A percentile compares a stretch with the other conserved stretches of the same genome.
phyloP scores from a whole-genome alignment of 2,797 vertebrate genomes.

The Coregonus ussuriensis region DNA sequence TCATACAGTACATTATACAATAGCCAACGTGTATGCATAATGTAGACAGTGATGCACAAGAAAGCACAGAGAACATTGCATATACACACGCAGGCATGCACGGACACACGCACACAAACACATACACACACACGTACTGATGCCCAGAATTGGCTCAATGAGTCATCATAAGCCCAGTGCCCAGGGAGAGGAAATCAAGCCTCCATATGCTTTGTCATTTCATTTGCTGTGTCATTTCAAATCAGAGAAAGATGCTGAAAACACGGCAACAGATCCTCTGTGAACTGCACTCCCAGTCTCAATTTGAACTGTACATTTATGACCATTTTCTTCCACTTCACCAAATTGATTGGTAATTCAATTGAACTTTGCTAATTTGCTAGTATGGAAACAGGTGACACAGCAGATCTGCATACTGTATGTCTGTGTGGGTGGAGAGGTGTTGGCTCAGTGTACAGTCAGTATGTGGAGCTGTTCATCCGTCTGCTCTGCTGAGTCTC shows the following conservation, averaged over 20 bases:
- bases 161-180: too few species aligned
- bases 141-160: neutral
- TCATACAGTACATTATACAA: slow-evolving; percentile 11
- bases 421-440: neutral
- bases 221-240: neutral
- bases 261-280: neutral
- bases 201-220: slow-evolving; percentile 3
- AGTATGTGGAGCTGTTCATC: neutral
- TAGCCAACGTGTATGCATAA: slow-evolving; percentile 4
- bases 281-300: neutral
- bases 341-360: neutral
- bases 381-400: neutral
- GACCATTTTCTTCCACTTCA: neutral
- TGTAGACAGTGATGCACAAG: neutral
- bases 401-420: neutral
- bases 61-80: neutral
- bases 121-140: too few species aligned
- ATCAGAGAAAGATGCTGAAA: neutral
- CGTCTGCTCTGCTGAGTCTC: neutral
- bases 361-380: neutral
- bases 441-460: neutral
- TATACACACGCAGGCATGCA: neutral
- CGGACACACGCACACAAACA: slow-evolving; percentile 2
- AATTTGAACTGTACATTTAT: neutral
- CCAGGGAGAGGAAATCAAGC: neutral